Conservation (phyloP, 2,113 vertebrate genomes). For the Thalassoma bifasciatum region DNA sequence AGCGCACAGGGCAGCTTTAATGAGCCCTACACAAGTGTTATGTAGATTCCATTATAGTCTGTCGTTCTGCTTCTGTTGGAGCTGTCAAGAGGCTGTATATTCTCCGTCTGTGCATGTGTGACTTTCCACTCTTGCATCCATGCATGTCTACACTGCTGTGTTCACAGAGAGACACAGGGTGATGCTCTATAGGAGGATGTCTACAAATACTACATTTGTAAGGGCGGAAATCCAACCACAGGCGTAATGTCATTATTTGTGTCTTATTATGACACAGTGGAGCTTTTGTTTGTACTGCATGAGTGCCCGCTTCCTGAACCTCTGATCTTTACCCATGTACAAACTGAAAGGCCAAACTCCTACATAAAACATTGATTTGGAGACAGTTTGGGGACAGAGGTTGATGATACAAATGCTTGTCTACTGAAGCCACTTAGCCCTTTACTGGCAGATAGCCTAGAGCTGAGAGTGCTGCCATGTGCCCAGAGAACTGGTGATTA, state of each 20-base stretch:
- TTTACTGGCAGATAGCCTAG: background rate
- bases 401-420: background rate
- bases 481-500: no score
- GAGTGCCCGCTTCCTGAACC: background rate
- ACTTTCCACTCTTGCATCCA: conserved; percentile 1
- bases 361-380: background rate
- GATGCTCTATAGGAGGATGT: conserved; percentile 4
- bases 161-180: background rate
- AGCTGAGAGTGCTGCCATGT: no score
- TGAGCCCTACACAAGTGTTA: conserved; percentile 56
- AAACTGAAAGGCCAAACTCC: background rate
- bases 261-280: background rate
- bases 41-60: conserved; percentile 54
- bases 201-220: background rate
- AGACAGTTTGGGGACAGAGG: background rate
- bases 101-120: conserved; percentile 34
- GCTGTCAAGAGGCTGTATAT: conserved; percentile 43
- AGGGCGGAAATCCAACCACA: background rate
- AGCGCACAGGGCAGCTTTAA: conserved; percentile 52
- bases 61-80: conserved; percentile 19
- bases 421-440: background rate
- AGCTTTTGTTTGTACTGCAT: background rate
- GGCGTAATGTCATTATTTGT: background rate
- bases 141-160: background rate
- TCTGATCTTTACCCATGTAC: background rate